Base-by-base conservation (phyloP, 2,888 invertebrate species). In the Dastarcus helophoroides region DNA sequence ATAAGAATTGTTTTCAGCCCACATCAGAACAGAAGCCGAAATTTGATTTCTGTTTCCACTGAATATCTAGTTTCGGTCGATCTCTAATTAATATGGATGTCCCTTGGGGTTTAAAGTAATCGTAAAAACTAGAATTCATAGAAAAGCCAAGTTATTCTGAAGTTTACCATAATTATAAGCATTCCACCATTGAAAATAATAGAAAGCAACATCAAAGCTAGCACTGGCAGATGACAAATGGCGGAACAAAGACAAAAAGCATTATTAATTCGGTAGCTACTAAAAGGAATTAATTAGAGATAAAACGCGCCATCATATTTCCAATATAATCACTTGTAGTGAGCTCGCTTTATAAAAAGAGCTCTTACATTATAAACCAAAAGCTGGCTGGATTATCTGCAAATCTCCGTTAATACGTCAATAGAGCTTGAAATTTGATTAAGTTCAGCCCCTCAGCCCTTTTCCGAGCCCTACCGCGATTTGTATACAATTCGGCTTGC, bases 351-450 rank as follows among this genome's bases (percentile, higher is more conserved):
- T 36, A 33, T 32, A 36, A 42, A 42, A 45, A 41, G 42, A 37
- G 34, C 41, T 38, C 47, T 40, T 42, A 41, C 38, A 44, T 42
- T 41, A 40, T 39, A 39, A 34, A 41, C 29, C 38, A 35, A 47
- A 51, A 47, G 43, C 43, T 41, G 37, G 40, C 35, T 38, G 53
- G 54, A 56, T 57, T 54, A 57, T 55, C 55, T 43, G 44, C 36
- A 55, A 57, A 57, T 56, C 56, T 54, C 53, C 44, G 47, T 53
- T 58, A 58, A 58, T 58, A 55, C 54, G 54, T 54, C 56, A 56
- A 57, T 58, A 53, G 55, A 54, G 56, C 55, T 56, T 54, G 53
- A 57, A 58, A 58, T 58, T 56, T 58, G 58, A 58, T 58, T 58
- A 56, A 54, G 54, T 56, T 54, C 56, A 48, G 53, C 51, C 49